These are phyloP conservation scores for Saccostrea cuccullata DNA, from an alignment of 1,140 invertebrate species.

Conservation along the genomic window DNA sequence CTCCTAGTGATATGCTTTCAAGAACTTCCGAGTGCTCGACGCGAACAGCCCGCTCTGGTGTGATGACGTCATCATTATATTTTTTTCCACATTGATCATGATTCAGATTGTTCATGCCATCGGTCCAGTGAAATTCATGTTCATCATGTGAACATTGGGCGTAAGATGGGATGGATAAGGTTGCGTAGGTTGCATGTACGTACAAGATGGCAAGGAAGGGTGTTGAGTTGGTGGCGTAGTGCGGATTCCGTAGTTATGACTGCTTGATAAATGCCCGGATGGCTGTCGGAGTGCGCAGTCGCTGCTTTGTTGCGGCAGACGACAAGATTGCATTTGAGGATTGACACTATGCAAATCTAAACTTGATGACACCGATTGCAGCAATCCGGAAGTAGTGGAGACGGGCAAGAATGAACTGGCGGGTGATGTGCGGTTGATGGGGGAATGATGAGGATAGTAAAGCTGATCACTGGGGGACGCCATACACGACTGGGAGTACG, in stretches of 20 bases:
- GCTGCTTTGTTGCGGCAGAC: conserved; percentile 62
- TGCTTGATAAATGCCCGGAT: conserved; percentile 62
- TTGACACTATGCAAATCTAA: conserved; percentile 64
- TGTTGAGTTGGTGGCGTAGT: conserved; percentile 68
- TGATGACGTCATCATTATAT: conserved; percentile 10
- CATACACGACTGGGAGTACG: conserved; percentile 58
- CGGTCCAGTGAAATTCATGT: conserved; percentile 73
- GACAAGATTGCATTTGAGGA: conserved; percentile 70
- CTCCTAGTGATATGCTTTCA: conserved; percentile 6
- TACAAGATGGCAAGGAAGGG: conserved; percentile 70
- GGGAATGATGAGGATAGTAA: conserved; percentile 70
- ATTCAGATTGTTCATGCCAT: conserved; percentile 66
- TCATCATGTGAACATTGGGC: conserved; percentile 75
- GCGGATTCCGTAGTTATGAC: conserved; percentile 64
- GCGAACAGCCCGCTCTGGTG: conserved; percentile 8
- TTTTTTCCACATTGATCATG: background rate
- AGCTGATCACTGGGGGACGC: conserved; percentile 60
- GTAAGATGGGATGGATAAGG: conserved; percentile 68
- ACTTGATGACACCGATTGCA: conserved; percentile 62
- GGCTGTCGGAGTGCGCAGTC: conserved; percentile 69
- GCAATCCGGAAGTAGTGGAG: conserved; percentile 59
- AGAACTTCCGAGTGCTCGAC: conserved; percentile 15
- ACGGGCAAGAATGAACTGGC: conserved; percentile 68
- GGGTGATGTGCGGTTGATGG: conserved; percentile 60
- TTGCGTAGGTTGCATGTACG: conserved; percentile 73